Conservation (phyloP, 2,888 invertebrate genomes). For the Polyommatus iphigenia region DNA sequence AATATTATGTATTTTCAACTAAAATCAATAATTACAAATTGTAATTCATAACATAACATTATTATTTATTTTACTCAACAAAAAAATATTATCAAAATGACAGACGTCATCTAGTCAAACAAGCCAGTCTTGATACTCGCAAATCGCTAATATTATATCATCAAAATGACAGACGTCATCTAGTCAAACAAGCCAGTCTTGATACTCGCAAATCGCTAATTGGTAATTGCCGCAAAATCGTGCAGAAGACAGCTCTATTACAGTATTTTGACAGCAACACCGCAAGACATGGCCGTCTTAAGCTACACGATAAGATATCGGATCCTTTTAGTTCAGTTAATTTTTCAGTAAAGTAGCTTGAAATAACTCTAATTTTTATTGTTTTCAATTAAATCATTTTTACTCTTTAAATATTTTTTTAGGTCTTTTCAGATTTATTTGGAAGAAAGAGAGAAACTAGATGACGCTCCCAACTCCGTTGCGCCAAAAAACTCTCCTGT, state of each 20-base stretch:
- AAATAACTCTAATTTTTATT: too few species aligned
- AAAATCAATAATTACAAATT: too few species aligned
- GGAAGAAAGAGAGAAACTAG: too few species aligned
- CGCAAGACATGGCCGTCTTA: neutral
- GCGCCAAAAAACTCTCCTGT: too few species aligned
- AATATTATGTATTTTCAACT: too few species aligned
- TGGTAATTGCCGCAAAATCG: conserved; percentile 13
- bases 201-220: neutral
- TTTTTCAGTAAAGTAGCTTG: neutral
- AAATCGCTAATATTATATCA: neutral
- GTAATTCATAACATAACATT: too few species aligned
- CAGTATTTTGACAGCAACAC: conserved; percentile 8
- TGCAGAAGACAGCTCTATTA: conserved; percentile 10
- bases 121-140: neutral
- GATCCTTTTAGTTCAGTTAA: neutral
- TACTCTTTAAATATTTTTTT: too few species aligned
- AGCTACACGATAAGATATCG: neutral
- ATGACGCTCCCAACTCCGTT: too few species aligned
- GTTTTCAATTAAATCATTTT: too few species aligned
- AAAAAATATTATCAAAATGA: neutral
- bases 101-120: neutral
- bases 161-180: neutral
- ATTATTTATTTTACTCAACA: neutral
- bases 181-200: neutral
- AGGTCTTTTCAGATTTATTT: too few species aligned